Percentiles rank a stretch among this genome's conserved stretches.
Conservation (phyloP, 2,888 invertebrate genomes). For the Dicyrtomina minuta region DNA sequence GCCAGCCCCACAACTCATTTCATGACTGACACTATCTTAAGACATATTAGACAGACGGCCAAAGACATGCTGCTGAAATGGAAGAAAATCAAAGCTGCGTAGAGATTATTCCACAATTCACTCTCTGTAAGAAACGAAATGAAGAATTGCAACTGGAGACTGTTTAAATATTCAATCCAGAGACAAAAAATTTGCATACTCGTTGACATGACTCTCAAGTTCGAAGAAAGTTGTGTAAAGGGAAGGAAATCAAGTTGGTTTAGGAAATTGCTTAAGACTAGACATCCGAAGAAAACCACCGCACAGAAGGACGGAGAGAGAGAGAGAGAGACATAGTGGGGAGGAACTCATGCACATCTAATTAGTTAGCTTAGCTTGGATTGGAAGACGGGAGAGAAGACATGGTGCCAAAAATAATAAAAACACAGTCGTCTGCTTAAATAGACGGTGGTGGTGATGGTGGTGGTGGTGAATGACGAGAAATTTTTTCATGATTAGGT, state of each 20-base stretch:
- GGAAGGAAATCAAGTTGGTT: not conserved
- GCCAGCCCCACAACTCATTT: not conserved
- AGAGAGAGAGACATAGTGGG: too few relatives aligned
- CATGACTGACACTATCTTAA: not conserved
- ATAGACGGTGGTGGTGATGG: too few relatives aligned
- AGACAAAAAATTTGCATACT: constrained; percentile 37
- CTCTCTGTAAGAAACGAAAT: not conserved
- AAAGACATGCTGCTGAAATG: not conserved
- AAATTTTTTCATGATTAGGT: constrained; percentile 12
- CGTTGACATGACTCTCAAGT: constrained; percentile 22
- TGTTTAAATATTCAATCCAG: constrained; percentile 38
- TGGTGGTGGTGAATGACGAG: too few relatives aligned
- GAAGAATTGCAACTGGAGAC: not conserved
- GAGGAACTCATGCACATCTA: constrained; percentile 17
- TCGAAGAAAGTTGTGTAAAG: constrained; percentile 21
- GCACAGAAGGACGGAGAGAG: too few relatives aligned
- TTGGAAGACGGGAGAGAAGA: too few relatives aligned
- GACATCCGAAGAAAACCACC: too few relatives aligned
- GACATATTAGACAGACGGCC: not conserved
- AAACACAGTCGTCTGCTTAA: constrained; percentile 11
- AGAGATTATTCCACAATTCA: not conserved
- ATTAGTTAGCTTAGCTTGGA: constrained; percentile 26
- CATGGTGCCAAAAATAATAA: not conserved
- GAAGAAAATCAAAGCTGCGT: not conserved
- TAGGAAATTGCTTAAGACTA: not conserved